These are phyloP conservation scores for Eubasilissa splendida DNA, from an alignment of 2,888 invertebrate genomes.

Conservation along the genomic window DNA sequence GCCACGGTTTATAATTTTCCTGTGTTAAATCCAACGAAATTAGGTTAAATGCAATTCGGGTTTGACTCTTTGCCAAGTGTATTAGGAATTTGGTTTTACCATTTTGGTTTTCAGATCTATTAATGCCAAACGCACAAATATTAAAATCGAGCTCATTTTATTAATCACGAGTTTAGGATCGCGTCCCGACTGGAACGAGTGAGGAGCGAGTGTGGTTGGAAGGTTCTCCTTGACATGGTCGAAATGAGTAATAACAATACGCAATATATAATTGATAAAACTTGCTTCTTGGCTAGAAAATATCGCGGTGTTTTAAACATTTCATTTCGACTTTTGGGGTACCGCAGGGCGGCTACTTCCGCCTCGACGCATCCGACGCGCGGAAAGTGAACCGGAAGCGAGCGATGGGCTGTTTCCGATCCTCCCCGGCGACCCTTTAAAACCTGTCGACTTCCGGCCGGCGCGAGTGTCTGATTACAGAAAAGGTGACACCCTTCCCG, in stretches of 20 bases:
- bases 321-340: background rate
- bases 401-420: slow-evolving; percentile 14
- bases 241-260: no score
- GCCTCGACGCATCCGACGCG: background rate
- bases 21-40: background rate
- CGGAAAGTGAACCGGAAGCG: slow-evolving; percentile 15
- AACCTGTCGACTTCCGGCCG: background rate
- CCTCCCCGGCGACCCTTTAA: background rate
- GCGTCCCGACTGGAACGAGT: no score
- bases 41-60: slow-evolving; percentile 4
- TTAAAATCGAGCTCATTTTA: no score
- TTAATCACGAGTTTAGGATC: no score
- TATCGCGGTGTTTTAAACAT: no score
- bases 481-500: no score
- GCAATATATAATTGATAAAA: no score
- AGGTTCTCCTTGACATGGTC: no score
- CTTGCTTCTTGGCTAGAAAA: no score
- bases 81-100: background rate
- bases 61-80: background rate
- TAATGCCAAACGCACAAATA: background rate
- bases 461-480: background rate
- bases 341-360: background rate
- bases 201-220: no score
- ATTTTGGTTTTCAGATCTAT: background rate
- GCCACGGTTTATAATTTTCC: no score